These are phyloP conservation scores for Ellobius talpinus DNA, from an alignment of 2,113 vertebrate species.

Conservation along the genomic window DNA sequence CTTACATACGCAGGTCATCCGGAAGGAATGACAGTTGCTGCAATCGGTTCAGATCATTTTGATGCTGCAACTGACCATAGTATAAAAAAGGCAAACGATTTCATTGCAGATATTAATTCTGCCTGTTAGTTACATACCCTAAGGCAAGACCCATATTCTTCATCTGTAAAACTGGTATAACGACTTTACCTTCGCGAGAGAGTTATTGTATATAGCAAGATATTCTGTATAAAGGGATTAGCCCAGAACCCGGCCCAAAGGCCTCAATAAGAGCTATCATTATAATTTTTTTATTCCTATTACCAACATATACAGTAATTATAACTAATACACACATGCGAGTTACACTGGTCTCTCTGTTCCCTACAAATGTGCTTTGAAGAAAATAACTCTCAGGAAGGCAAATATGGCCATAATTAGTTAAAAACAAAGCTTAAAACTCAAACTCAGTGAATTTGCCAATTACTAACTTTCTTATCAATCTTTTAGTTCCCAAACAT, in stretches of 20 bases:
- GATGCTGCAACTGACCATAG: neutral
- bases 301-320: constrained; percentile 50
- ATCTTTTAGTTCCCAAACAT: neutral
- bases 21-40: neutral
- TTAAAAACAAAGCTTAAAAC: neutral
- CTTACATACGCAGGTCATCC: neutral
- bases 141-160: constrained; percentile 4
- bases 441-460: constrained; percentile 19
- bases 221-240: constrained; percentile 59
- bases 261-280: constrained; percentile 59
- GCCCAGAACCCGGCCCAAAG: constrained; percentile 24
- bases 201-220: constrained; percentile 9
- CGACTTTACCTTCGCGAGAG: constrained; percentile 52
- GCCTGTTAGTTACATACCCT: neutral
- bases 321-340: constrained; percentile 21
- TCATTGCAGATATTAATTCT: constrained; percentile 16
- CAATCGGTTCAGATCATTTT: constrained; percentile 32
- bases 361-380: constrained; percentile 32
- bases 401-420: neutral
- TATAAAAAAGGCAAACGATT: neutral
- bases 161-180: constrained; percentile 52
- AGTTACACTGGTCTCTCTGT: constrained; percentile 1
- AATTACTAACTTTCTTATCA: neutral
- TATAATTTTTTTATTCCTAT: constrained; percentile 41
- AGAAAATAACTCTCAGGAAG: constrained; percentile 36